Evolutionary conservation across 2,113 vertebrate species (phyloP).

Genomic region (Pandion haliaetus): DNA sequence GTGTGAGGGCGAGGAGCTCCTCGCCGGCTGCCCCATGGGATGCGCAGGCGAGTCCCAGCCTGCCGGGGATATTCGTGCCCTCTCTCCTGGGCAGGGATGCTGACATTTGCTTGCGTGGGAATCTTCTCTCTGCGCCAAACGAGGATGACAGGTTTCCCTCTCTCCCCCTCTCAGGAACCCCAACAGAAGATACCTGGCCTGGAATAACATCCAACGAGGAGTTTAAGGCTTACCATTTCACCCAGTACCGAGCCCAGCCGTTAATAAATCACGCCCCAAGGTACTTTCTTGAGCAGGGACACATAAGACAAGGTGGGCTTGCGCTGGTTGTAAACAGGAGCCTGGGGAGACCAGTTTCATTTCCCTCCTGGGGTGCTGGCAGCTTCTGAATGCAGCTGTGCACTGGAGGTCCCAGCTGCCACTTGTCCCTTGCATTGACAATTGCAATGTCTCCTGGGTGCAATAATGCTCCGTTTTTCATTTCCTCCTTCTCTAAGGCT

Average conservation of each 20-base stretch:
- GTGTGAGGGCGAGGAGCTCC: rapidly evolving
- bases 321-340: rapidly evolving
- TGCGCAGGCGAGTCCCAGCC: neutral
- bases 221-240: conserved; percentile 88
- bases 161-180: conserved; percentile 79
- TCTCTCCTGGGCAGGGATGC: neutral
- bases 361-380: neutral
- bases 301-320: neutral
- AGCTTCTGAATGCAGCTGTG: neutral
- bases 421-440: rapidly evolving
- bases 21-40: neutral
- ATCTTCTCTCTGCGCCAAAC: rapidly evolving
- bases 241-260: conserved; percentile 82
- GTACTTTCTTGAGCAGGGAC: conserved; percentile 56
- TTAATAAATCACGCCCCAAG: conserved; percentile 92
- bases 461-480: rapidly evolving
- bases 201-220: conserved; percentile 85
- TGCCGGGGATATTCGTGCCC: rapidly evolving
- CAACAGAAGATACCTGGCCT: conserved; percentile 90
- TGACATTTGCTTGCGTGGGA: rapidly evolving
- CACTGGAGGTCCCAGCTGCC: neutral
- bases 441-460: neutral
- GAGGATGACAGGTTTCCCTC: rapidly evolving
- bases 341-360: neutral
- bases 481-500: conserved; percentile 74